Percentiles rank a stretch among this genome's conserved stretches.
phyloP scores from a whole-genome alignment of 2,797 vertebrate species.

The Anolis apletophallus region DNA sequence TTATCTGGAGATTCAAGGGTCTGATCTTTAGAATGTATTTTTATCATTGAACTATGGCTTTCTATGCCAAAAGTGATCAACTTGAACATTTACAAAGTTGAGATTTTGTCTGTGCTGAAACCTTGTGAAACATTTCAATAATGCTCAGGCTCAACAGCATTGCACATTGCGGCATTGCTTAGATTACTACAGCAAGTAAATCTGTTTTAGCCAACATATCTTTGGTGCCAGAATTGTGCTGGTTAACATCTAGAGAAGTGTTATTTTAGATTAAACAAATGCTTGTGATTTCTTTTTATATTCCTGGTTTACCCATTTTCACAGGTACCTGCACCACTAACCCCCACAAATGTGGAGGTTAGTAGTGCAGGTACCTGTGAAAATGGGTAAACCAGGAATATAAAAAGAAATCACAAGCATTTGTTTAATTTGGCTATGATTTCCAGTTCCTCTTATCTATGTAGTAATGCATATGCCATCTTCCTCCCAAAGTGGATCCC shows the following conservation, averaged over 20 bases:
- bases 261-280: too few species aligned
- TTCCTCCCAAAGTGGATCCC: too few species aligned
- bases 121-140: background rate
- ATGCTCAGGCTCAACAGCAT: background rate
- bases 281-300: too few species aligned
- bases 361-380: too few species aligned
- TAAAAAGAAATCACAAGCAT: too few species aligned
- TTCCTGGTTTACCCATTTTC: too few species aligned
- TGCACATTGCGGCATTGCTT: background rate
- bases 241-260: too few species aligned
- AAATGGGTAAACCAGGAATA: too few species aligned
- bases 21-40: background rate
- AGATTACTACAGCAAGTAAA: background rate
- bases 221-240: background rate
- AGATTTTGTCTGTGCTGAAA: background rate
- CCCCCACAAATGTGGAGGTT: too few species aligned
- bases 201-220: background rate
- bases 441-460: background rate
- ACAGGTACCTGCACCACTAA: too few species aligned
- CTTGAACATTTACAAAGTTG: background rate
- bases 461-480: too few species aligned
- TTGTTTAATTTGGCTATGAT: too few species aligned
- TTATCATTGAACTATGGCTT: slow-evolving; percentile 61
- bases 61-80: slow-evolving; percentile 52
- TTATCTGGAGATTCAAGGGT: background rate